Percentiles rank a stretch among this genome's conserved stretches.
Evolutionary conservation across 2,888 invertebrate species (phyloP).

Genomic region (Drosophila suboccidentalis): DNA sequence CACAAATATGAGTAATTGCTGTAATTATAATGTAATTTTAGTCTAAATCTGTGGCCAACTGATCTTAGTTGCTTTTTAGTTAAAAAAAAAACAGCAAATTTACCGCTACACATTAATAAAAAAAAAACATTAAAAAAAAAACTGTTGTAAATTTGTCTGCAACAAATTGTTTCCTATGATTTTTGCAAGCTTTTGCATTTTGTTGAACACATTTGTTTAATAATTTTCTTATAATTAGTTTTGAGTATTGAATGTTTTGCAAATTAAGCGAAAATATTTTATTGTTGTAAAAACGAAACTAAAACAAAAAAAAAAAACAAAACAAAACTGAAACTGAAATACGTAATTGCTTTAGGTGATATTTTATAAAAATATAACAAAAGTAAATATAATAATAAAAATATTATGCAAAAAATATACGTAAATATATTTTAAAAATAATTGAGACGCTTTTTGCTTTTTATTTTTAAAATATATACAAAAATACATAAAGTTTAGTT

Average conservation of each 20-base stretch:
- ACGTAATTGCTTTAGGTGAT: slow-evolving; percentile 85
- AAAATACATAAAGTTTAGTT: slow-evolving; percentile 51
- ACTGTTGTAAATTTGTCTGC: slow-evolving; percentile 53
- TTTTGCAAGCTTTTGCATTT: slow-evolving; percentile 78
- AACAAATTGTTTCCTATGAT: slow-evolving; percentile 78
- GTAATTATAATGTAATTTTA: slow-evolving; percentile 76
- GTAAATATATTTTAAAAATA: slow-evolving; percentile 65
- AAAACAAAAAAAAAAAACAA: slow-evolving; percentile 45
- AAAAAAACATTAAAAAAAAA: slow-evolving; percentile 51
- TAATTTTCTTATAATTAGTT: slow-evolving; percentile 67
- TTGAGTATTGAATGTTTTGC: slow-evolving; percentile 68
- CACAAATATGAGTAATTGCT: slow-evolving; percentile 54
- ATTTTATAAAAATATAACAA: slow-evolving; percentile 79
- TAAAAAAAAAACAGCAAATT: slow-evolving; percentile 47
- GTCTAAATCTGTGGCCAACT: slow-evolving; percentile 67
- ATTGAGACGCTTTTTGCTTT: slow-evolving; percentile 67
- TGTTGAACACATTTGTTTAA: slow-evolving; percentile 70
- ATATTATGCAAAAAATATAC: slow-evolving; percentile 52
- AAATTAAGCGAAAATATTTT: slow-evolving; percentile 55
- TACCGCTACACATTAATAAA: slow-evolving; percentile 29
- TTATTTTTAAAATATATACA: slow-evolving; percentile 60
- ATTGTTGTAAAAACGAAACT: slow-evolving; percentile 66
- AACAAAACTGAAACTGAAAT: slow-evolving; percentile 83
- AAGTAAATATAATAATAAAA: slow-evolving; percentile 49
- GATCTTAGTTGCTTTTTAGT: slow-evolving; percentile 76